phyloP scores from a whole-genome alignment of 2,113 vertebrate species.

The Ceuthmochares aereus region DNA sequence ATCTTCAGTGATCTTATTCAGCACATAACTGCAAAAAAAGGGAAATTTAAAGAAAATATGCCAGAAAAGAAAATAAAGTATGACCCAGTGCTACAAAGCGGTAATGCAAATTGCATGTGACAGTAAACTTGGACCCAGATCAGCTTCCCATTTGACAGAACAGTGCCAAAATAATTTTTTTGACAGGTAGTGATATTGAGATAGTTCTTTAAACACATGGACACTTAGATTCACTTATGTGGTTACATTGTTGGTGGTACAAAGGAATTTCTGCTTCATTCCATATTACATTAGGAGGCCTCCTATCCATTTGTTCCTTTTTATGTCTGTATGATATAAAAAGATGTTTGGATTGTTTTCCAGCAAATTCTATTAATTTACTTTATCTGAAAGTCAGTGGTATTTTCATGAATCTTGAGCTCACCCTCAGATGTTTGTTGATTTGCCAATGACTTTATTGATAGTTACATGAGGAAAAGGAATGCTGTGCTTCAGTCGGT shows the following conservation, averaged over 20 bases:
- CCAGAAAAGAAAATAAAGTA: neutral
- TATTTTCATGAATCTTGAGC: neutral
- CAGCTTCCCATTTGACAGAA: neutral
- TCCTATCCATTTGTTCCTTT: neutral
- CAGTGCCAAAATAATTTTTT: neutral
- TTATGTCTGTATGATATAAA: neutral
- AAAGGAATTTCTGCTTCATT: neutral
- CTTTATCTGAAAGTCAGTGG: neutral
- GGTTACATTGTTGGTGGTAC: neutral
- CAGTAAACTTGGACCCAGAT: neutral
- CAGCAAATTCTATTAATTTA: neutral
- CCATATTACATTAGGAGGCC: fast-evolving
- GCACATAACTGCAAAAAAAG: neutral
- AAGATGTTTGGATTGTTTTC: neutral
- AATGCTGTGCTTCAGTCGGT: neutral
- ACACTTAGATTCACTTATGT: neutral
- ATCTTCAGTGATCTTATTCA: neutral
- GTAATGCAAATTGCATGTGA: neutral
- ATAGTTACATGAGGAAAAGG: neutral
- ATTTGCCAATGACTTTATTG: neutral
- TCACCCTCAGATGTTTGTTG: constrained; percentile 30
- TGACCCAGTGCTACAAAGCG: neutral
- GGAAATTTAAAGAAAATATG: neutral
- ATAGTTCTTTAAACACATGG: neutral
- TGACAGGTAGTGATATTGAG: neutral